Evolutionary conservation across 1,140 invertebrate species (phyloP), one percentile per base, ranked within the genome.

Genomic region (Acyrthosiphon pisum): DNA sequence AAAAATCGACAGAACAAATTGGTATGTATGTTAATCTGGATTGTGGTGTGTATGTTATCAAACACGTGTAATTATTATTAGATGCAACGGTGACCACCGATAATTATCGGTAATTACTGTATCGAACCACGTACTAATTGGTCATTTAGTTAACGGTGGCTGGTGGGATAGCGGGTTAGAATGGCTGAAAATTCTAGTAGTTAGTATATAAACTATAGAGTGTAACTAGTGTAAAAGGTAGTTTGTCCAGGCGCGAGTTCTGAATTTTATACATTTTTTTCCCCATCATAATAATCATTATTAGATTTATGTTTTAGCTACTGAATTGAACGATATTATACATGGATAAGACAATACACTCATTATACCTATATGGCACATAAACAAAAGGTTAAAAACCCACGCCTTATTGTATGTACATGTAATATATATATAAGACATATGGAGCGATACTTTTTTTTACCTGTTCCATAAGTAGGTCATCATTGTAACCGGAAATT

Each of bases 21-120:
- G 4, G n/a, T 84, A 84, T 44, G 1, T 41, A 84, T 44, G 41
- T 84, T 44, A 84, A 44, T 84, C 44, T 44, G 37, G 81, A 84
- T 46, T n/a, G 18, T 46, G 44, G 14, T 20, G 44, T 48, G 26
- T n/a, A 35, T 46, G 44, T 46, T 87, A 87, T 26, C 44, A 46
- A 48, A 48, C 84, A 87, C 30, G 30, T 46, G 84, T 87, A 46
- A 46, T 87, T 30, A 87, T 87, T 87, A 46, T 46, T 41, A 48
- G 44, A 46, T 46, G 4, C 41, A 46, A 87, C 44, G 4, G 30
- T 14, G 14, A 87, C 30, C 30, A 46, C 30, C 44, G 6, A 46
- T 87, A 87, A 46, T 87, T 60, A 91, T 60, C 41, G 90, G 37
- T 91, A 91, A 91, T 91, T 68, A 68, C 60, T 22, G n/a, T 26